These are phyloP conservation scores for Pseudomyrmex flavicornis DNA, from an alignment of 1,140 invertebrate genomes.

Conservation along the genomic window DNA sequence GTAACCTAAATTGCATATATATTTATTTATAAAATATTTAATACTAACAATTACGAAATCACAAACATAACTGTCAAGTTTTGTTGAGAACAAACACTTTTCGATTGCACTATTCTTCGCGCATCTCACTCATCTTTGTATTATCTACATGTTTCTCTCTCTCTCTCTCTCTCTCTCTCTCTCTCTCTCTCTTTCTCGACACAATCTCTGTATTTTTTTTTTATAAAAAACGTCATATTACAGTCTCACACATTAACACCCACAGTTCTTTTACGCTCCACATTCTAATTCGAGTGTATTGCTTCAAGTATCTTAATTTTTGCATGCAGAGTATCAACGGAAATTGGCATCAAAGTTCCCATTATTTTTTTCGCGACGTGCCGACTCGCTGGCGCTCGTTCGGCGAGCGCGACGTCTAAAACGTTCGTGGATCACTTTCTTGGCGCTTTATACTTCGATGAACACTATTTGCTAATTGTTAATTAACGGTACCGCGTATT, in stretches of 20 bases:
- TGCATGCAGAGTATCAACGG: neutral
- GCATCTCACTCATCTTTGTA: neutral
- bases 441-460: slow-evolving; percentile 54
- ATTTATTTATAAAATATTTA: neutral
- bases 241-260: slow-evolving; percentile 4
- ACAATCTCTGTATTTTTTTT: neutral
- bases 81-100: neutral
- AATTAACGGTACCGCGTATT: slow-evolving; percentile 73
- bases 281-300: neutral
- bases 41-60: neutral
- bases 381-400: slow-evolving; percentile 45
- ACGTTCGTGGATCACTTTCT: slow-evolving; percentile 56
- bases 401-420: slow-evolving; percentile 43
- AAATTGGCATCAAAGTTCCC: slow-evolving; percentile 34
- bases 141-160: neutral
- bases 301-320: slow-evolving; percentile 6
- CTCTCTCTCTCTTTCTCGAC: neutral
- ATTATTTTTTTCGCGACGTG: neutral
- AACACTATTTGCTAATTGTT: slow-evolving; percentile 54
- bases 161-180: neutral
- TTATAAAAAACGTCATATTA: slow-evolving; percentile 9
- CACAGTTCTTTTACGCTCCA: neutral
- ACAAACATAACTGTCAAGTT: neutral
- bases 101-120: slow-evolving; percentile 2
- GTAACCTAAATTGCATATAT: no score